Base-by-base conservation (phyloP, 2,113 vertebrate species). In the Cyphomyrus discorhynchus region DNA sequence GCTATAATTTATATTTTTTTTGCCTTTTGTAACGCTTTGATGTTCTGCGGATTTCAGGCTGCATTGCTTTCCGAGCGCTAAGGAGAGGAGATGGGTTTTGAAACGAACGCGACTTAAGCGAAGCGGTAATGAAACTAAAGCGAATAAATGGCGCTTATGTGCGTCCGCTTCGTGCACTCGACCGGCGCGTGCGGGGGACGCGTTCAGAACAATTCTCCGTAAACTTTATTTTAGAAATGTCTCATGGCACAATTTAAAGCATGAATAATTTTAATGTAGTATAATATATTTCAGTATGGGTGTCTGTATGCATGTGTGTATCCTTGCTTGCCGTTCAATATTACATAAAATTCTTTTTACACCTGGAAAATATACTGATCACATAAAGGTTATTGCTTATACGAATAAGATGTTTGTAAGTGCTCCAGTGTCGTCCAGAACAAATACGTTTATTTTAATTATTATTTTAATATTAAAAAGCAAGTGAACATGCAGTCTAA, bases 1-100 rank as follows among this genome's bases (percentile, higher is more conserved):
- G 82, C 52, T 90, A 88, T 90, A 92, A 93, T 92, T 92, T 91
- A 91, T 90, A 87, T 85, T 89, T 85, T 85, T 89, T 86, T 45
- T 21, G 47, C 47, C 53, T 47, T 77, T 77, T 91, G 80, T 85
- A 89, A 62, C 88, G 58, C 56, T 89, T 82, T 91, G 89, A 27
- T 91, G 88, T 90, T 90, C 74, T 88, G 80, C 56, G 88, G 74
- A 80, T 91, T 89, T 92, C 88, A 88, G 89, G 88, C 89, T 88
- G 91, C 90, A 74, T 89, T 91, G 91, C 53, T 89, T 87, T 90
- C 85, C 80, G 46, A 86, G 49, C 66, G 88, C 82, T 27, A 47
- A 24, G 53, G 53, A 85, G 45, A 74, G 62, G 88, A 89, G 90
- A 89, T 50, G 83, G 58, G n/a, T 74, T 53, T 82, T 87, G 62